Evolutionary conservation across 2,888 invertebrate genomes (phyloP).

Genomic region (Furcula furcula): DNA sequence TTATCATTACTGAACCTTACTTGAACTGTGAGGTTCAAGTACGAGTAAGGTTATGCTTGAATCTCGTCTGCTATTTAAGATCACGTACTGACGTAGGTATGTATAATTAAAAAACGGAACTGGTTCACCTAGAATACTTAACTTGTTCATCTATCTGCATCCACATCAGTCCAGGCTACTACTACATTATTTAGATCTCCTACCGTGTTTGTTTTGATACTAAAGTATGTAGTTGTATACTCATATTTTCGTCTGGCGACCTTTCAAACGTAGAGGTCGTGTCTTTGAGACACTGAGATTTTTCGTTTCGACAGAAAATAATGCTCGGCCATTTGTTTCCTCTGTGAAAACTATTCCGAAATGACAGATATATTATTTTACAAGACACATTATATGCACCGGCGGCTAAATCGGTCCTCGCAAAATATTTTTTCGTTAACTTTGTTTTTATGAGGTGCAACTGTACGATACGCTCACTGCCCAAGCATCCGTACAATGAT

Average conservation of each 20-base stretch:
- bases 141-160: background rate
- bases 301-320: constrained; percentile 46
- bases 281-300: constrained; percentile 27
- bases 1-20: too few relatives aligned
- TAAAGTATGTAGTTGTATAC: constrained; percentile 19
- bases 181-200: background rate
- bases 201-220: constrained; percentile 5
- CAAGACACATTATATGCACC: constrained; percentile 52
- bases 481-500: constrained; percentile 70
- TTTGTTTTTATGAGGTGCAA: constrained; percentile 78
- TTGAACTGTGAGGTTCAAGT: too few relatives aligned
- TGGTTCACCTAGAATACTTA: background rate
- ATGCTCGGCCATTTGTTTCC: constrained; percentile 47
- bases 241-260: constrained; percentile 24
- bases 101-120: background rate
- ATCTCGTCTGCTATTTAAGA: background rate
- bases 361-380: constrained; percentile 56
- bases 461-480: constrained; percentile 60
- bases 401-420: constrained; percentile 48
- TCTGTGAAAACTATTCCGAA: constrained; percentile 48
- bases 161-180: background rate
- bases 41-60: too few relatives aligned
- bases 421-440: constrained; percentile 64
- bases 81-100: background rate
- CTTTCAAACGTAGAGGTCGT: constrained; percentile 39